A percentile compares a stretch with the other conserved stretches of the same genome.
Conservation (phyloP, 2,113 vertebrate species). For the Nanger granti region DNA sequence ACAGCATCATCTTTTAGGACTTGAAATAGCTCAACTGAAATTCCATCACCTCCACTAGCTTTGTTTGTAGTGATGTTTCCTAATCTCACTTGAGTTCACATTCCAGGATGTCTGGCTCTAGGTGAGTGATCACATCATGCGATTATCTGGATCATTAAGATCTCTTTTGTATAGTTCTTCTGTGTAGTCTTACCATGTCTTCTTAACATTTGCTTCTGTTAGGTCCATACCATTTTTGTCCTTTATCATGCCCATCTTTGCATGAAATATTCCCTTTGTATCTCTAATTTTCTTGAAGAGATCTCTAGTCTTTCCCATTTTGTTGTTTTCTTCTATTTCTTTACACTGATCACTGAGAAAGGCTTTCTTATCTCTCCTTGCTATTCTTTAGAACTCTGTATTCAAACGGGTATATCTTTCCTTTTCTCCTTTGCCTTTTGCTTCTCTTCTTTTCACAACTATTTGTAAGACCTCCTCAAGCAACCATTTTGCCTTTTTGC, state of each 20-base stretch:
- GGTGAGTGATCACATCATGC: neutral
- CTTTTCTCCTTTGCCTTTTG: neutral
- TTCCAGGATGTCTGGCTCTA: neutral
- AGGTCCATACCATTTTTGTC: neutral
- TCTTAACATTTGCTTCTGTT: neutral
- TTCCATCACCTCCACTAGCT: neutral
- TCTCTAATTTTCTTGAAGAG: neutral
- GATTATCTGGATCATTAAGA: neutral
- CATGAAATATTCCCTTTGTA: neutral
- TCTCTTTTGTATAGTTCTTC: neutral
- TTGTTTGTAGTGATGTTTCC: neutral
- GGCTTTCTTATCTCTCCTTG: neutral
- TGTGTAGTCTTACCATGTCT: neutral
- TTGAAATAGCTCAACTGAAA: neutral
- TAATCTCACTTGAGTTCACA: neutral
- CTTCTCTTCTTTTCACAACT: neutral
- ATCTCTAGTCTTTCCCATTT: neutral
- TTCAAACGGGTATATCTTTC: neutral
- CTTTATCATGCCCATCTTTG: neutral
- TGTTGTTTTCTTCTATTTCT: neutral
- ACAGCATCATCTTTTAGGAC: neutral
- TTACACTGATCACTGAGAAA: neutral
- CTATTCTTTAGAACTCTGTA: neutral
- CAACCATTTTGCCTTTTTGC: neutral
- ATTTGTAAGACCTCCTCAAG: neutral